Base-by-base conservation (phyloP, 2,888 invertebrate genomes). In the Hybos culiciformis region DNA sequence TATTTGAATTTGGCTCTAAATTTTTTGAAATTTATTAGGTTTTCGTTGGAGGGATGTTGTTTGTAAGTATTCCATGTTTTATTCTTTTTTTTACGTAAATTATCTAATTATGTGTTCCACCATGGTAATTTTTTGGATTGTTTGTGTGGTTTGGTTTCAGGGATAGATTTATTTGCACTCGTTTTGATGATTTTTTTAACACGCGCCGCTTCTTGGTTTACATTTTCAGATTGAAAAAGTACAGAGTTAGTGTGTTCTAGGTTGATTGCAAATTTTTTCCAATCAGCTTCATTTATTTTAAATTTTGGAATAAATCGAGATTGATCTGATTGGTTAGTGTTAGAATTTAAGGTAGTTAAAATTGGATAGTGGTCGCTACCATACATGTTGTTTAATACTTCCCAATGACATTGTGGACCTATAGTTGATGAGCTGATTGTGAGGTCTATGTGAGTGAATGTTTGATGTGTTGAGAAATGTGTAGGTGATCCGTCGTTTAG, bases 371-470 rank as follows among this genome's bases (percentile, higher is more conserved):
- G n/a, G n/a, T n/a, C n/a, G 29, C 40, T 44, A 23, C 37, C 36
- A 23, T 34, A 21, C 2, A 26, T 8, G 12, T 44, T 37, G 7
- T 36, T 8, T 29, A 24, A 23, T 14, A 37, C 23, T 37, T 18
- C 18, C 41, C 41, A 41, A 12, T 12, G 18, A 15, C 24, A 36
- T 6, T 37, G 26, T 21, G 34, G 9, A 7, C 23, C 32, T 31
- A 44, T n/a, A 8, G 24, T 7, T 3, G 36, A 14, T 11, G 41
- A 37, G 12, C 18, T 15, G 4, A 42, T 14, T 3, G 43, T 24
- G 4, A 44, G 34, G 15, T 44, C 44, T 18, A 44, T 33, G 24
- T 40, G 36, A 12, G 44, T 29, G 12, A 44, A 32, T 7, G 43
- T 31, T 7, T 39, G 11, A n/a, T 42, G 42, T 5, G 37, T 42